Conservation (phyloP, 2,888 invertebrate species). For the Cephus runcator region DNA sequence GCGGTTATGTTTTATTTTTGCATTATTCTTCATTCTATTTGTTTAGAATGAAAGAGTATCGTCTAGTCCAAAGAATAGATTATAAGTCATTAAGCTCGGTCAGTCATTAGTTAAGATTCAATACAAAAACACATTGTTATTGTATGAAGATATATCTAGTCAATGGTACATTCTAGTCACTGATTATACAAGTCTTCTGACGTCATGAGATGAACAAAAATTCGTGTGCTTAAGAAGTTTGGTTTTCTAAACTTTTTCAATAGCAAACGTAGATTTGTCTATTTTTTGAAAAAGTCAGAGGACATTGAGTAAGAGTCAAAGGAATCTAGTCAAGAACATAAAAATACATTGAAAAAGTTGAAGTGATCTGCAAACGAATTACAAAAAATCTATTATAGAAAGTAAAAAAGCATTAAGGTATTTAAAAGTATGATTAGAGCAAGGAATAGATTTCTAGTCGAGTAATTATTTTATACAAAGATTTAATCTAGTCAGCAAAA, state of each 20-base stretch:
- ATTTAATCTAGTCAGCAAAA: background rate
- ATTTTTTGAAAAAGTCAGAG: background rate
- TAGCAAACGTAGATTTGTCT: background rate
- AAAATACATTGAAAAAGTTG: background rate
- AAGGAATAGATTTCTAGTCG: background rate
- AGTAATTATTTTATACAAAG: background rate
- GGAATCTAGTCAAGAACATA: background rate
- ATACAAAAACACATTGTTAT: background rate
- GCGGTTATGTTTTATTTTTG: constrained; percentile 39
- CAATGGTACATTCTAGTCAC: background rate
- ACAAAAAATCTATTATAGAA: background rate
- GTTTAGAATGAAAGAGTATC: constrained; percentile 52
- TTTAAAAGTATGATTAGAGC: background rate
- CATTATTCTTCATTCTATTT: constrained; percentile 50
- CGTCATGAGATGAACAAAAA: background rate
- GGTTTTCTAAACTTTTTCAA: background rate
- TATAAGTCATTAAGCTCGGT: constrained; percentile 2
- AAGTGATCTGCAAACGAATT: background rate
- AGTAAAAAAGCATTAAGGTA: background rate
- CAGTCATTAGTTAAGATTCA: background rate
- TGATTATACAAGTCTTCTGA: background rate
- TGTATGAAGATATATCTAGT: background rate
- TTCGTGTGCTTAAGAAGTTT: background rate
- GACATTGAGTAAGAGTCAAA: background rate
- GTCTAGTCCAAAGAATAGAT: constrained; percentile 54